A percentile compares a stretch with the other conserved stretches of the same genome.
These are phyloP conservation scores for Archivesica marissinica DNA, from an alignment of 1,140 invertebrate genomes.

Conservation along the genomic window DNA sequence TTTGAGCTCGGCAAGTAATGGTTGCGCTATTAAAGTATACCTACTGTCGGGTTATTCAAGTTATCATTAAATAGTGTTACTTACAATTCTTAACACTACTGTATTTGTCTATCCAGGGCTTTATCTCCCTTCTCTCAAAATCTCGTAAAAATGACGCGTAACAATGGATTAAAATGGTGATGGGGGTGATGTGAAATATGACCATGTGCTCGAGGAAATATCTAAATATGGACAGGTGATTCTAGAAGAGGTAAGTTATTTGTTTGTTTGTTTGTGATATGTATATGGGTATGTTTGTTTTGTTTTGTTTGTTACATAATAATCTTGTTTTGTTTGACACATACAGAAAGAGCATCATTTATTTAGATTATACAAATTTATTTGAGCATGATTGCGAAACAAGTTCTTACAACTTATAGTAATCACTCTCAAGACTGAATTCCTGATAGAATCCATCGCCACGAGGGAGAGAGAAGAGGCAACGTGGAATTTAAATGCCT, in stretches of 20 bases:
- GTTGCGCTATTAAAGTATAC: conserved; percentile 8
- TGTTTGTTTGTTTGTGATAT: neutral
- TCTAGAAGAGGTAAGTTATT: neutral
- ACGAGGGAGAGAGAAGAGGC: too few species aligned
- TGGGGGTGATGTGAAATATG: conserved; percentile 24
- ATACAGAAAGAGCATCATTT: neutral
- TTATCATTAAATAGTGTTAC: conserved; percentile 27
- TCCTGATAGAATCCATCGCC: too few species aligned
- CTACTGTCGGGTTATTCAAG: conserved; percentile 12
- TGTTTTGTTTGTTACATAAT: neutral
- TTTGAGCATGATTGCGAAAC: neutral
- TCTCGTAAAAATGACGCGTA: conserved; percentile 13
- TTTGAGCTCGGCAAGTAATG: neutral
- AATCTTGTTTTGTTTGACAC: neutral
- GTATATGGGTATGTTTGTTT: neutral
- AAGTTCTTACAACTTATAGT: neutral
- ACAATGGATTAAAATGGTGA: conserved; percentile 24
- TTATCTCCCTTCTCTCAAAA: conserved; percentile 42
- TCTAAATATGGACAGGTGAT: neutral
- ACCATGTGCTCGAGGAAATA: conserved; percentile 32
- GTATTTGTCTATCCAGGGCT: conserved; percentile 1
- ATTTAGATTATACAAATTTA: neutral
- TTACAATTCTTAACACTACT: conserved; percentile 1
- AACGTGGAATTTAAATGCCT: too few species aligned
- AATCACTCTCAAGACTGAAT: too few species aligned